Base-by-base conservation (phyloP, 1,140 invertebrate species). In the Drosophila trapezifrons region DNA sequence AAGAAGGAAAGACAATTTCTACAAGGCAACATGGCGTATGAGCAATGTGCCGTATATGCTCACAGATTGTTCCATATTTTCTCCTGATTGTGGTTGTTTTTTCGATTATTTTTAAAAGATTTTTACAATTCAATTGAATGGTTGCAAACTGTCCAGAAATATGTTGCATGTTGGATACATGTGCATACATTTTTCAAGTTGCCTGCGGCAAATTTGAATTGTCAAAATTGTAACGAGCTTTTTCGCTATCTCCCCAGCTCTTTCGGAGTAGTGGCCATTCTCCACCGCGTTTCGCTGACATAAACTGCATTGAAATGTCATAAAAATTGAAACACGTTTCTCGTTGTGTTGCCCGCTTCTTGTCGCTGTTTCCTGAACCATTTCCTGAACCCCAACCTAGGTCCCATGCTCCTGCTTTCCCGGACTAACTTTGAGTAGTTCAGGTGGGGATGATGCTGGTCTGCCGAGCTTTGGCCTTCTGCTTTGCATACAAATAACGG, bases 221-320 rank as follows among this genome's bases (percentile, higher is more conserved):
- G 79, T 79, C 84, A 89, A 79, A 86, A 80, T 84, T 89, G 74
- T 89, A 89, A 89, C 76, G 64, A 83, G 80, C 54, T 78, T 69
- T 52, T 79, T 78, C 45, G 37, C 40, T 25, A 13, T 27, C 32
- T 29, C 27, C 17, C 7, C n/a, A 3, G 2, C 2, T 37, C 40
- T 10, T 52, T 25, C 25, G 32, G 18, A 20, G 18, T 32, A 37
- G 45, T 66, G 82, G 43, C 56, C 73, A 59, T 69, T 85, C 49
- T 43, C 40, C 51, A 54, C 29, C 64, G 76, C 58, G 52, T 86
- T 86, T 76, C 84, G 79, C 84, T 84, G 84, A 89, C 76, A 87
- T 89, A 75, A 87, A 89, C 84, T 89, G 84, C 84, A 87, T 84
- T 87, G 84, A 77, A 89, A 87, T 89, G 84, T 87, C 84, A 89